These are phyloP conservation scores for Laodelphax striatellus DNA, from an alignment of 1,140 invertebrate species.

Conservation along the genomic window DNA sequence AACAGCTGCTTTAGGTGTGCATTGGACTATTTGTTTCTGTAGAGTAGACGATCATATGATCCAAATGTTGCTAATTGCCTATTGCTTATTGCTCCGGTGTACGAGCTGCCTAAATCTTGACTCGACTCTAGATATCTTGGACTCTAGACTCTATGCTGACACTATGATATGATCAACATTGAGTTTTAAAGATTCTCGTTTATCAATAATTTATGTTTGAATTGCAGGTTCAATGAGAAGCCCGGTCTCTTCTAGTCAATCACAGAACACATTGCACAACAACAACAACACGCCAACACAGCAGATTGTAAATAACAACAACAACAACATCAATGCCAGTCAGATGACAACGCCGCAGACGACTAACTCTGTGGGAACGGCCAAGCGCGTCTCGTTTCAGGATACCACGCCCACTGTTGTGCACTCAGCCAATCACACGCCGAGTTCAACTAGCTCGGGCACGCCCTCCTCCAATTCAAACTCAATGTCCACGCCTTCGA, in stretches of 20 bases:
- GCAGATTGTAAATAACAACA: constrained; percentile 9
- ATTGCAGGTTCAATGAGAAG: background rate
- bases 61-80: too few relatives aligned
- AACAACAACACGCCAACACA: background rate
- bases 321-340: constrained; percentile 6
- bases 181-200: too few relatives aligned
- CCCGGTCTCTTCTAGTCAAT: background rate
- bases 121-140: too few relatives aligned
- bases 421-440: too few relatives aligned
- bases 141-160: too few relatives aligned
- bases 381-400: constrained; percentile 63
- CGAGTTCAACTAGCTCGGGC: constrained; percentile 23
- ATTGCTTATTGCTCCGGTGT: too few relatives aligned
- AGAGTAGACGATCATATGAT: too few relatives aligned
- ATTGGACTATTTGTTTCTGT: too few relatives aligned
- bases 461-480: constrained; percentile 31
- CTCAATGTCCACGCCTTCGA: constrained; percentile 15
- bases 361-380: constrained; percentile 7
- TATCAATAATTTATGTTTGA: too few relatives aligned
- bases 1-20: too few relatives aligned
- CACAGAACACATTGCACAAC: background rate
- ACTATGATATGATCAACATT: too few relatives aligned
- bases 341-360: constrained; percentile 6
- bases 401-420: constrained; percentile 34
- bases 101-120: too few relatives aligned